Evolutionary conservation across 2,113 vertebrate genomes (phyloP).

Genomic region (Baryphthengus martii): DNA sequence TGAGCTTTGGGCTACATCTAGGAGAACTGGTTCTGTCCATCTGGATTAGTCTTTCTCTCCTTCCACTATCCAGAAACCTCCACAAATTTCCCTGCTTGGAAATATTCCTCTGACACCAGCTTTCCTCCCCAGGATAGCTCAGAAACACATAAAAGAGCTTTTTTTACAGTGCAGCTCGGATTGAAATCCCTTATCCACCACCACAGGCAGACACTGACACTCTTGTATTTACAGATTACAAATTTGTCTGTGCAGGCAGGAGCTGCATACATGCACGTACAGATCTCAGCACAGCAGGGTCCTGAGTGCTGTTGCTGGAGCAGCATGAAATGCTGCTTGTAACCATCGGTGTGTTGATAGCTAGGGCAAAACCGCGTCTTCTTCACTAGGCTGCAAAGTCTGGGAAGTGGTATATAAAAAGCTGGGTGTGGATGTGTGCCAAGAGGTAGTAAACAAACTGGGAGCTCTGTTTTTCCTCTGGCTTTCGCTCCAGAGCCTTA

Average conservation of each 20-base stretch:
- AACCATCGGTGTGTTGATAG: background rate
- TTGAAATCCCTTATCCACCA: background rate
- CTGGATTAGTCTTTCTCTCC: background rate
- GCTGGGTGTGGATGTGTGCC: slow-evolving; percentile 27
- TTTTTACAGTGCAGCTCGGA: background rate
- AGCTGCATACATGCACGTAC: background rate
- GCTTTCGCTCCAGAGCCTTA: background rate
- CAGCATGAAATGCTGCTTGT: background rate
- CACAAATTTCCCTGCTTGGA: background rate
- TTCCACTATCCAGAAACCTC: background rate
- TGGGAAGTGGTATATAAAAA: background rate
- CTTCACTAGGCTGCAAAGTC: background rate
- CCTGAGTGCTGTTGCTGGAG: background rate
- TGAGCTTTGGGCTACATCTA: background rate
- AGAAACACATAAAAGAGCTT: background rate
- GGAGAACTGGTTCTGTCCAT: background rate
- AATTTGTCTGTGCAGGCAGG: background rate
- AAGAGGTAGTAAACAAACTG: slow-evolving; percentile 63
- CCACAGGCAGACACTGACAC: rapidly evolving
- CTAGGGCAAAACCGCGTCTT: background rate
- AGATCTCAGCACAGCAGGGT: background rate
- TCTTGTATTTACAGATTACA: background rate
- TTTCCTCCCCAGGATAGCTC: background rate
- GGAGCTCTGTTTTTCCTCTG: slow-evolving; percentile 41
- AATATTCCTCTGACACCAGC: background rate